These are phyloP conservation scores for Isichthys henryi DNA, from an alignment of 2,113 vertebrate genomes.

Conservation along the genomic window DNA sequence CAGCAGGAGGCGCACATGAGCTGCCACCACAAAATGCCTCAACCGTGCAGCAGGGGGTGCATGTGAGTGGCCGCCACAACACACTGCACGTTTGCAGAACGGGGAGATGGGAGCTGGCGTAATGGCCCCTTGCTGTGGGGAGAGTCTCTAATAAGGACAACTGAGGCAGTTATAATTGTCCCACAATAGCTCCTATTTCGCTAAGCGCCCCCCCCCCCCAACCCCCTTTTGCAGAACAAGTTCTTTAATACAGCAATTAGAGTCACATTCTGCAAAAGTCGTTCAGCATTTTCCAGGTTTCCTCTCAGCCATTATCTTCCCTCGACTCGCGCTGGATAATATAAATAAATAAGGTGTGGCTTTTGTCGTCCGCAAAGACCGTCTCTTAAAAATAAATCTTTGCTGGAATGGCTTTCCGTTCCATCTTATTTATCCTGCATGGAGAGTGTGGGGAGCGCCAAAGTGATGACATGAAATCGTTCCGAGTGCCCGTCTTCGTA, in stretches of 20 bases:
- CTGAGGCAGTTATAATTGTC: constrained; percentile 8
- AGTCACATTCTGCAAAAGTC: constrained; percentile 33
- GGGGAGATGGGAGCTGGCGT: background rate
- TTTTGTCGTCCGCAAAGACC: background rate
- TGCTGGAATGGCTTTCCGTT: constrained; percentile 17
- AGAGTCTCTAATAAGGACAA: constrained; percentile 1
- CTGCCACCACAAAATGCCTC: background rate
- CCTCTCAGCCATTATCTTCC: constrained; percentile 7
- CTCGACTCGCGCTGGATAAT: background rate
- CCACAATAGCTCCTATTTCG: constrained; percentile 31
- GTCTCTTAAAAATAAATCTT: constrained; percentile 15
- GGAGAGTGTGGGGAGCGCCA: background rate
- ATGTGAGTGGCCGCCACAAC: background rate
- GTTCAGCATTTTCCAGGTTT: constrained; percentile 33
- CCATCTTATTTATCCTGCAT: constrained; percentile 10
- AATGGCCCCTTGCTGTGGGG: background rate
- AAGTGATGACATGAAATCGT: background rate
- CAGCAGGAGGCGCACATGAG: background rate
- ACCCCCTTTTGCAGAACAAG: background rate
- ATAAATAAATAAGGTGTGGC: constrained; percentile 9
- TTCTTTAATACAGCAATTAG: constrained; percentile 26
- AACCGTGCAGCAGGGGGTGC: background rate
- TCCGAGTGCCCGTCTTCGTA: background rate
- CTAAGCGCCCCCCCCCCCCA: background rate
- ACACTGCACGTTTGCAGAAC: too few relatives aligned